Base-by-base conservation (phyloP, 2,888 invertebrate species). In the Volucella inanis region DNA sequence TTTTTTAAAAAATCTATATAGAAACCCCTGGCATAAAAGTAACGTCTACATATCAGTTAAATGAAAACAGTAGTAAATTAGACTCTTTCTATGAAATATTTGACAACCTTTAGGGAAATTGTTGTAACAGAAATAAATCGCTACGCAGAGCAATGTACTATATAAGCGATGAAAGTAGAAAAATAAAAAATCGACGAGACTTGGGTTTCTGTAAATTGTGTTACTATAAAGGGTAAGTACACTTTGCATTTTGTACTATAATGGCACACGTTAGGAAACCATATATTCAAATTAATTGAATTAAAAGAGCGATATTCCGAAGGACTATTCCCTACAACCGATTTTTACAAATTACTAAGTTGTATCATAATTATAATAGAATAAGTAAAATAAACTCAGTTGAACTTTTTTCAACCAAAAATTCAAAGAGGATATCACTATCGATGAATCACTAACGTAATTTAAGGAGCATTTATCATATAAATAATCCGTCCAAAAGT, bases 241-340 rank as follows among this genome's bases (percentile, higher is more conserved):
- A 62, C 41, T 62, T 62, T 45, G 47, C 62, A 12, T 8, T 62
- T 4, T 62, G 62, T 9, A 62, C 43, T 3, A 18, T 18, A 6
- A 62, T 62, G 62, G 18, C 22, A 10, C 62, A 62, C 14, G 45
- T 62, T 8, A 62, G 43, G 10, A 62, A 62, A 18, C 11, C 6
- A 45, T 8, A 8, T 10, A 12, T 62, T 14, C 47, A 45, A 14
- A 8, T 8, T 1, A 15, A 62, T 41, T 62, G 62, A 43, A 41
- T 43, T 9, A 62, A 43, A 15, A 62, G 62, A 39, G 15, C 45
- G 8, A 62, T 45, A 45, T 62, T 18, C 43, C 10, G 10, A 12
- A 14, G 12, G 22, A 45, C 45, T 9, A 62, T 62, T 41, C 62
- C 62, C 2, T 14, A 10, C 10, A 41, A 11, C 4, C 39, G 62